Conservation (phyloP, 2,797 vertebrate species). For the Helicolenus hilgendorfi region DNA sequence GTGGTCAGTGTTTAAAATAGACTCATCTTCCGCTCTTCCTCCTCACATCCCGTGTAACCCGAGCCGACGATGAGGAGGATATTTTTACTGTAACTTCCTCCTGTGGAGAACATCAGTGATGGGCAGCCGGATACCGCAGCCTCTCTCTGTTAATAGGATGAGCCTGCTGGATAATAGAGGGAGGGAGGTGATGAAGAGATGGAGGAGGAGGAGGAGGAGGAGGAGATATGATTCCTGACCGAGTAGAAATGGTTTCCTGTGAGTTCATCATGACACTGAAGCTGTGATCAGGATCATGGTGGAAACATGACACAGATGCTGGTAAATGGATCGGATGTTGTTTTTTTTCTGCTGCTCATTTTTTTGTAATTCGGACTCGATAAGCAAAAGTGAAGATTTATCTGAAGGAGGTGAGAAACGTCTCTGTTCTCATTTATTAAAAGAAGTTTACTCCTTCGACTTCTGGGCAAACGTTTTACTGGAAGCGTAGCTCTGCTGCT, state of each 20-base stretch:
- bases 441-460: background rate
- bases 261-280: background rate
- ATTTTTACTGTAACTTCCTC: conserved; percentile 17
- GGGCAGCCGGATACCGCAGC: background rate
- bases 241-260: conserved; percentile 22
- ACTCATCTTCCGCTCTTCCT: background rate
- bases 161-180: conserved; percentile 34
- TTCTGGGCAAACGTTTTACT: too few species aligned
- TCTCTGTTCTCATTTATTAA: background rate
- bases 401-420: background rate
- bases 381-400: background rate
- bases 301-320: background rate
- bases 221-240: background rate
- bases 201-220: too few species aligned
- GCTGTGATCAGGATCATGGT: background rate
- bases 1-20: background rate
- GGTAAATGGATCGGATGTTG: background rate
- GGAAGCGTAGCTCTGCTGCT: too few species aligned
- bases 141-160: conserved; percentile 26
- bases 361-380: background rate
- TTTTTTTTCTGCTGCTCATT: background rate
- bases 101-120: background rate
- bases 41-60: background rate
- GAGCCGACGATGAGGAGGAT: background rate
- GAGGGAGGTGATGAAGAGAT: background rate